Conservation (phyloP, 2,888 invertebrate species). For the Epistrophe grossulariae region DNA sequence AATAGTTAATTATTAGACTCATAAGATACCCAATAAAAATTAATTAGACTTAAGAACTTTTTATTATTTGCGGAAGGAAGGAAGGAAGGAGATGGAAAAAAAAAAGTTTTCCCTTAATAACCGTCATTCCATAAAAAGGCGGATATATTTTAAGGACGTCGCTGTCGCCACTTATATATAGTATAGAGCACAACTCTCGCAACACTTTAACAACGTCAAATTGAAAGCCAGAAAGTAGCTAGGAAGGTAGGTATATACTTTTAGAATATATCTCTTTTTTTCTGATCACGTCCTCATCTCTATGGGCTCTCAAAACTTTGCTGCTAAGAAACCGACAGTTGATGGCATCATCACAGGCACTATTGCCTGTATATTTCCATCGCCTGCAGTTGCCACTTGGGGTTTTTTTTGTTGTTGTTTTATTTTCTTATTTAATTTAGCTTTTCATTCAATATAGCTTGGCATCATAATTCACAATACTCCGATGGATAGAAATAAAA, state of each 20-base stretch:
- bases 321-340: conserved; percentile 51
- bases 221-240: conserved; percentile 60
- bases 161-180: conserved; percentile 37
- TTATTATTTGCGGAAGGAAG: conserved; percentile 9
- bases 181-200: conserved; percentile 45
- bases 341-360: conserved; percentile 39
- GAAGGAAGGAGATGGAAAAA: not conserved
- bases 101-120: conserved; percentile 47
- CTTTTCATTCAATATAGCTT: conserved; percentile 41
- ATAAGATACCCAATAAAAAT: conserved; percentile 52
- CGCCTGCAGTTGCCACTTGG: conserved; percentile 46
- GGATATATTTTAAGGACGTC: conserved; percentile 33
- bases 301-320: conserved; percentile 71
- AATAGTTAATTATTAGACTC: conserved; percentile 33
- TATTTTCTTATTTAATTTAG: conserved; percentile 6
- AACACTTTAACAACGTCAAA: conserved; percentile 53
- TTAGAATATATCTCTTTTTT: conserved; percentile 16
- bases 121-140: conserved; percentile 26
- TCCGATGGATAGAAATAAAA: conserved; percentile 21
- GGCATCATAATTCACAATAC: conserved; percentile 12
- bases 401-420: not conserved
- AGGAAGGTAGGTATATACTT: conserved; percentile 1
- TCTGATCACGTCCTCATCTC: conserved; percentile 70
- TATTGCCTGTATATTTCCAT: conserved; percentile 20
- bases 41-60: conserved; percentile 55